phyloP scores from a whole-genome alignment of 1,140 invertebrate genomes.

The Microplitis mediator region DNA sequence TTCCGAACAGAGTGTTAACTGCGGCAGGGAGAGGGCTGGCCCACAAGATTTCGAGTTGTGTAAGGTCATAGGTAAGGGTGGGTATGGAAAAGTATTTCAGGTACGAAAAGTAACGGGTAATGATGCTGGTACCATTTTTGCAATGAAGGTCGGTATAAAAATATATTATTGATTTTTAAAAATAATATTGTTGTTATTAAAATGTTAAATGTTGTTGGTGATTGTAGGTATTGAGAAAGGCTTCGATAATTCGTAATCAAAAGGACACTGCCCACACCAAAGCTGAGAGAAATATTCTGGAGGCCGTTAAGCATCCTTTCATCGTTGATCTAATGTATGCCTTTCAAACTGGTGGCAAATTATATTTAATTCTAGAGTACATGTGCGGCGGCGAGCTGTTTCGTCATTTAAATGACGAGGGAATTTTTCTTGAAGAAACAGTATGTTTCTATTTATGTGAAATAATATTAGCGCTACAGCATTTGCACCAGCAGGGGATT shows the following conservation, averaged over 20 bases:
- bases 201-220: not conserved
- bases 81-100: conserved; percentile 98
- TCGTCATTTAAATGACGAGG: conserved; percentile 96
- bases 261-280: conserved; percentile 99
- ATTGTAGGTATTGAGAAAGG: conserved; percentile 83
- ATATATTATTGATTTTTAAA: conserved; percentile 1
- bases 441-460: conserved; percentile 98
- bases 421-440: conserved; percentile 97
- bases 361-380: conserved; percentile 98
- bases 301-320: conserved; percentile 98
- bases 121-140: conserved; percentile 92
- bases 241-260: conserved; percentile 97
- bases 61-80: conserved; percentile 97
- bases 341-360: conserved; percentile 97
- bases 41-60: conserved; percentile 93
- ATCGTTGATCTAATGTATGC: conserved; percentile 99
- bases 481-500: conserved; percentile 94
- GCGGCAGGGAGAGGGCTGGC: conserved; percentile 79
- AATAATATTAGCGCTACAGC: conserved; percentile 96
- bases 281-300: conserved; percentile 98
- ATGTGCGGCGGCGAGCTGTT: conserved; percentile 97
- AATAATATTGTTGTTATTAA: not conserved
- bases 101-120: conserved; percentile 91
- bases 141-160: conserved; percentile 84
- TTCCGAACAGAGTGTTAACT: conserved; percentile 87